phyloP scores from a whole-genome alignment of 1,140 invertebrate genomes.

The Cotesia glomerata region DNA sequence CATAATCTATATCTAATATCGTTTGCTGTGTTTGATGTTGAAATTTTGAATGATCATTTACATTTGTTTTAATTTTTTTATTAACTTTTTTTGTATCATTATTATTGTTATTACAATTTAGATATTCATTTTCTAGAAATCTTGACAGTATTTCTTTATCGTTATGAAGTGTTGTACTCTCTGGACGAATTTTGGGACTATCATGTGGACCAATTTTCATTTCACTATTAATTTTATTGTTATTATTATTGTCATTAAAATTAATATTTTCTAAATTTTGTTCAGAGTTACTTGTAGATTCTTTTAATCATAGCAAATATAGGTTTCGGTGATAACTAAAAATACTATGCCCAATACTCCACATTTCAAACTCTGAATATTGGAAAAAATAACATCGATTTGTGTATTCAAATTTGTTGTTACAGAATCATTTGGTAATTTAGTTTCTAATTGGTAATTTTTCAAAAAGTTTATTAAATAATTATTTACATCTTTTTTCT shows the following conservation, averaged over 20 bases:
- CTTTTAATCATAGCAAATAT: background rate
- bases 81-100: no score
- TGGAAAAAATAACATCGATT: conserved; percentile 24
- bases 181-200: no score
- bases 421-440: conserved; percentile 1
- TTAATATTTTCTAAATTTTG: background rate
- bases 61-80: no score
- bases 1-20: no score
- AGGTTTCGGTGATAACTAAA: conserved; percentile 22
- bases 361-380: background rate
- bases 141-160: no score
- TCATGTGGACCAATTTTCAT: no score
- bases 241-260: background rate
- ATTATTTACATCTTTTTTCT: background rate
- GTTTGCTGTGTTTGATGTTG: no score
- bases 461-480: background rate
- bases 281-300: background rate
- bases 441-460: background rate
- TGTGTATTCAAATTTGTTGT: conserved; percentile 20
- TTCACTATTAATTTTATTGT: no score
- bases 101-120: no score
- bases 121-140: no score
- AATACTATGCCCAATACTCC: conserved; percentile 18
- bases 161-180: no score
- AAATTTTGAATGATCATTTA: no score